phyloP scores from a whole-genome alignment of 1,140 invertebrate species.

The Drosophila rhopaloa region DNA sequence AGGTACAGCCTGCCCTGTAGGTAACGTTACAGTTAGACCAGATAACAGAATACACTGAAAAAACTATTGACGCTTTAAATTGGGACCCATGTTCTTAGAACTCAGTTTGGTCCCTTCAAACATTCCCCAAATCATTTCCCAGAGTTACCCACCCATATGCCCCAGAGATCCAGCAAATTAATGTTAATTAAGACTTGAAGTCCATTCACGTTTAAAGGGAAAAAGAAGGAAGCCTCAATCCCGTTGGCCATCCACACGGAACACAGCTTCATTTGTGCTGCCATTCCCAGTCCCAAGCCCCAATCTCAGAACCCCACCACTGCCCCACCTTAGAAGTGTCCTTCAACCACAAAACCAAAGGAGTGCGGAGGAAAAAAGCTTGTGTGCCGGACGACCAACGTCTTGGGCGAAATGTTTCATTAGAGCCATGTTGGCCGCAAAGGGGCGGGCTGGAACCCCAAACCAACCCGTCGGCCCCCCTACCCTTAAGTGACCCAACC shows the following conservation, averaged over 20 bases:
- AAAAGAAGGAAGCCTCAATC: conserved; percentile 38
- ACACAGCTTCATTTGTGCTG: conserved; percentile 58
- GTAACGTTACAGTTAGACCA: not conserved
- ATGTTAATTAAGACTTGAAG: conserved; percentile 68
- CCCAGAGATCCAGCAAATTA: conserved; percentile 30
- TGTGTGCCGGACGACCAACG: conserved; percentile 50
- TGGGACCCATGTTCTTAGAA: not conserved
- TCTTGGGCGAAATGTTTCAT: conserved; percentile 79
- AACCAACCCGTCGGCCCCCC: not conserved
- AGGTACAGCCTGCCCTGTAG: conserved; percentile 9
- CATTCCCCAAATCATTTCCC: conserved; percentile 20
- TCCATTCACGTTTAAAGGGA: conserved; percentile 29
- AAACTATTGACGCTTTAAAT: not conserved
- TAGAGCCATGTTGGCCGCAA: conserved; percentile 73
- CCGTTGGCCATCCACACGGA: conserved; percentile 44
- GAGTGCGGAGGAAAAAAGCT: conserved; percentile 35
- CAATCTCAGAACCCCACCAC: conserved; percentile 10
- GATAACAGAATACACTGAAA: not conserved
- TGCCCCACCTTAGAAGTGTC: conserved; percentile 47
- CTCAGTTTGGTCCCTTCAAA: not conserved
- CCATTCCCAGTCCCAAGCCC: conserved; percentile 10
- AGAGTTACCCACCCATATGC: conserved; percentile 13
- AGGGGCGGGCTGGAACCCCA: conserved; percentile 35
- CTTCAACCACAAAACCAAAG: conserved; percentile 62
- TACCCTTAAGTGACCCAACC: conserved; percentile 4